Evolutionary conservation across 2,888 invertebrate species (phyloP).

Genomic region (Caenorhabditis japonica): DNA sequence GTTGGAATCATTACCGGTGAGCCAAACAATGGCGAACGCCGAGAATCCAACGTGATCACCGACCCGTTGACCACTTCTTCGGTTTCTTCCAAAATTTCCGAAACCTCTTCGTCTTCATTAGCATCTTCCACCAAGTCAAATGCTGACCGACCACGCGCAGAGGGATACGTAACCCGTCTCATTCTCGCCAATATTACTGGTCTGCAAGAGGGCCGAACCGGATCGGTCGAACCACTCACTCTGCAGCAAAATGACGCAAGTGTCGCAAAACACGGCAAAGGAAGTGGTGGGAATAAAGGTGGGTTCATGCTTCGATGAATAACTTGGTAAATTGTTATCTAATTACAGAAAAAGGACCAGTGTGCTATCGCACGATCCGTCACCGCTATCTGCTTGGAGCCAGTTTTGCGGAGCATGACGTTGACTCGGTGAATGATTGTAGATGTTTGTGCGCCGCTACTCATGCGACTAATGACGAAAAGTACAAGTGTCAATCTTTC

Average conservation of each 20-base stretch:
- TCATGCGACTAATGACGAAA: conserved; percentile 29
- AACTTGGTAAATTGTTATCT: conserved; percentile 30
- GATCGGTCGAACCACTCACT: conserved; percentile 50
- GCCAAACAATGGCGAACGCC: conserved; percentile 53
- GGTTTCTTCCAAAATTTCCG: conserved; percentile 22
- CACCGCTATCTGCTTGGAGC: conserved; percentile 68
- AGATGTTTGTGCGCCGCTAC: conserved; percentile 66
- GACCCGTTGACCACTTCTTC: conserved; percentile 37
- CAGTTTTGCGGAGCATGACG: conserved; percentile 60
- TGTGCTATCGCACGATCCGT: conserved; percentile 70
- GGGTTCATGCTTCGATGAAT: conserved; percentile 23
- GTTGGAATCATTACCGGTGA: conserved; percentile 57
- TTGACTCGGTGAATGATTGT: conserved; percentile 67
- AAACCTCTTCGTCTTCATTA: conserved; percentile 3
- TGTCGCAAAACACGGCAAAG: conserved; percentile 29
- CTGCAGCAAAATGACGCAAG: conserved; percentile 50
- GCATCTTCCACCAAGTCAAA: conserved; percentile 12
- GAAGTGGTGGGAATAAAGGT: conserved; percentile 32
- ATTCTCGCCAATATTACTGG: conserved; percentile 54
- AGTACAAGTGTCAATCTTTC: conserved; percentile 62
- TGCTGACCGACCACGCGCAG: conserved; percentile 41
- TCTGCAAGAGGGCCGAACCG: conserved; percentile 33
- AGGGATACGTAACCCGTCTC: conserved; percentile 54
- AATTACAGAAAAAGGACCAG: conserved; percentile 46
- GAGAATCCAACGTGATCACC: conserved; percentile 35